A percentile compares a stretch with the other conserved stretches of the same genome.
Evolutionary conservation across 2,888 invertebrate genomes (phyloP).

Genomic region (Caenorhabditis sp.): DNA sequence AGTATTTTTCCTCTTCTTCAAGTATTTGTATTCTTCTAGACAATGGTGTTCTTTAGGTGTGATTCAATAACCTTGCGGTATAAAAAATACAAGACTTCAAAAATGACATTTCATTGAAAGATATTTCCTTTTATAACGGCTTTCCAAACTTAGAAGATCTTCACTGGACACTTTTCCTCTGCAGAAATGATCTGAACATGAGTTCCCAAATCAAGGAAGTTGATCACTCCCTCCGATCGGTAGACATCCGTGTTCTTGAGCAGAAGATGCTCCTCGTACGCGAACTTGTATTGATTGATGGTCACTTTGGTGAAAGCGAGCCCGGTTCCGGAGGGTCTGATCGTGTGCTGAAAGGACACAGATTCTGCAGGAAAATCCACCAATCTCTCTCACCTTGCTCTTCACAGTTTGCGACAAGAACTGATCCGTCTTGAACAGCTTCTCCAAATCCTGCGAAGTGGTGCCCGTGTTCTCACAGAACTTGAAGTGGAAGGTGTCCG

Average conservation of each 20-base stretch:
- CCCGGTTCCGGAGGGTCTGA: not conserved
- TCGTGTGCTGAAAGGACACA: not conserved
- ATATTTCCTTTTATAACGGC: no score
- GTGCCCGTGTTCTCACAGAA: constrained; percentile 2
- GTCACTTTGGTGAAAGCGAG: constrained; percentile 6
- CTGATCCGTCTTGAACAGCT: constrained; percentile 14
- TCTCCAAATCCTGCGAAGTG: constrained; percentile 13
- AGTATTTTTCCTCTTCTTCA: no score
- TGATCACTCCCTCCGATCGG: not conserved
- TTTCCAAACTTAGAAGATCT: not conserved
- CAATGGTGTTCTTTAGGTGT: no score
- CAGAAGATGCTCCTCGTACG: constrained; percentile 8
- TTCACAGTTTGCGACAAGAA: not conserved
- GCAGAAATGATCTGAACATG: not conserved
- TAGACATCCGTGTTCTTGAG: not conserved
- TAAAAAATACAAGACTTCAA: not conserved
- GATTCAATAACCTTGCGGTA: no score
- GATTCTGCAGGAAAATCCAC: not conserved
- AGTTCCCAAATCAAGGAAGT: not conserved
- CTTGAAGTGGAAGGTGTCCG: constrained; percentile 10
- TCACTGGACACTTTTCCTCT: constrained; percentile 5
- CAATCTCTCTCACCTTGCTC: constrained; percentile 9
- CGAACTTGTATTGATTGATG: not conserved
- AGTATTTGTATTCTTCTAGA: no score
- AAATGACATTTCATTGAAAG: not conserved